Base-by-base conservation (phyloP, 2,113 vertebrate genomes). In the Chaetodon auriga region DNA sequence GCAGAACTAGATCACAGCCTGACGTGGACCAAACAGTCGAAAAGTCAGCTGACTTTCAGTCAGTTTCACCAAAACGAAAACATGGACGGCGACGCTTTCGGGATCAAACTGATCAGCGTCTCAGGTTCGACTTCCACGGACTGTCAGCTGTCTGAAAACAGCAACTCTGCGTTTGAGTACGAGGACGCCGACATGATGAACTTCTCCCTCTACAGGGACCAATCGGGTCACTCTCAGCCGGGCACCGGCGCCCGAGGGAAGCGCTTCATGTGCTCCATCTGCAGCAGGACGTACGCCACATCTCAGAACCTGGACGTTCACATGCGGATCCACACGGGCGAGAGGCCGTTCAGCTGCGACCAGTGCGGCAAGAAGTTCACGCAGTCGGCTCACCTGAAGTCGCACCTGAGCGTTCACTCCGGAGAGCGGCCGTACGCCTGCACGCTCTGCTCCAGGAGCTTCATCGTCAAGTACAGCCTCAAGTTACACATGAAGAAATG, bases 291-390 rank as follows among this genome's bases (percentile, higher is more conserved):
- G 0, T 94, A 93, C 60, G 92, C 93, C 72, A 93, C 90, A 10
- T 57, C 87, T 0, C 94, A 95, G 78, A 94, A 91, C 83, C 93
- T 95, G 25, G 94, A 94, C 8, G 93, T 94, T 2, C 95, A 95
- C 89, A 87, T 90, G 91, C 77, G 93, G 16, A 94, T 95, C 81
- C 94, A 95, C 94, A 95, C 93, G 1, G 94, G 94, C 13, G 91
- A 94, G 81, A 45, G 90, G 54, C 94, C 94, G 1, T 95, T 93
- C 82, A 77, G 72, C 77, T 95, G 94, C 43, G 25, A 23, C 30
- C 93, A 95, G 81, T 95, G 94, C 41, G 93, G 94, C 2, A 95
- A 95, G 63, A 93, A 90, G 66, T 95, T 95, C 91, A 95, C 93
- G 0, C 94, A 95, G 89, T 93, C 94, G 21, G 93, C 93, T 0